A percentile compares a stretch with the other conserved stretches of the same genome.
These are phyloP conservation scores for Oegoconia quadripuncta DNA, from an alignment of 2,888 invertebrate genomes.

Conservation along the genomic window DNA sequence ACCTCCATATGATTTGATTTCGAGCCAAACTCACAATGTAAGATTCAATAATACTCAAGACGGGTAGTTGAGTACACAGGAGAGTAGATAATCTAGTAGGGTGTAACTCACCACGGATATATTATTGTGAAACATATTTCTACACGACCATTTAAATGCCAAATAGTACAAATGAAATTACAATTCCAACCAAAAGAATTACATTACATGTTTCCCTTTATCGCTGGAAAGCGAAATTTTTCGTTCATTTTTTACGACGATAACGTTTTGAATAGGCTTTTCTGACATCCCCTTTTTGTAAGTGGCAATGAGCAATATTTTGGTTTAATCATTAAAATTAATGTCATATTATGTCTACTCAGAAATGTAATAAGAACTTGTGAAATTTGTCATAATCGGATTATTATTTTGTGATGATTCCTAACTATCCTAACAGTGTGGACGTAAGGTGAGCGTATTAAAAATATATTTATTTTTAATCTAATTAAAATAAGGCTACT, in stretches of 20 bases:
- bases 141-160: constrained; percentile 53
- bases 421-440: no score
- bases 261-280: constrained; percentile 54
- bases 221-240: constrained; percentile 50
- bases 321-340: constrained; percentile 70
- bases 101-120: constrained; percentile 18
- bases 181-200: constrained; percentile 53
- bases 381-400: no score
- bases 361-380: no score
- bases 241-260: constrained; percentile 55
- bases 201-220: constrained; percentile 58
- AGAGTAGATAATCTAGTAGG: background rate
- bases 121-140: constrained; percentile 32
- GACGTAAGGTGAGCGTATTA: no score
- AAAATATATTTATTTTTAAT: no score
- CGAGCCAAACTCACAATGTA: no score
- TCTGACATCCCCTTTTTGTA: constrained; percentile 39
- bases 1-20: no score
- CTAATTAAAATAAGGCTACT: no score
- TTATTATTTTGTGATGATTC: no score
- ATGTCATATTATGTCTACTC: constrained; percentile 63
- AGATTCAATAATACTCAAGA: no score
- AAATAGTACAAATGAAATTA: constrained; percentile 56
- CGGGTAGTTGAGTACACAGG: no score
- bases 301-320: constrained; percentile 46